A percentile compares a stretch with the other conserved stretches of the same genome.
phyloP scores from a whole-genome alignment of 2,113 vertebrate species.

The Perognathus longimembris region DNA sequence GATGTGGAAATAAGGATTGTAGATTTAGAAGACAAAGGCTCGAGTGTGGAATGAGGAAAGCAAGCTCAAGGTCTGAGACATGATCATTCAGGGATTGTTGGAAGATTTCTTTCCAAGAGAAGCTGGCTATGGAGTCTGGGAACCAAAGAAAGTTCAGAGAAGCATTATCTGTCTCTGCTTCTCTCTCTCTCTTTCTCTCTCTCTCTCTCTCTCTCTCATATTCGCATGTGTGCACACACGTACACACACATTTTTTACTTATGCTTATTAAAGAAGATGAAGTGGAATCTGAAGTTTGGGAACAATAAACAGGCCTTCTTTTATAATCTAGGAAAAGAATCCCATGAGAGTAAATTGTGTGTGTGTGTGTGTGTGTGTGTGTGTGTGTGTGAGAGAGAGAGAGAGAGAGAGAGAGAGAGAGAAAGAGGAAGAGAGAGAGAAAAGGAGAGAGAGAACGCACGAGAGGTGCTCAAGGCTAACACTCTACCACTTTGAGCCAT shows the following conservation, averaged over 20 bases:
- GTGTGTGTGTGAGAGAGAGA: too few relatives aligned
- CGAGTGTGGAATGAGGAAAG: background rate
- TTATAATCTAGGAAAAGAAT: background rate
- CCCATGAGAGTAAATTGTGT: background rate
- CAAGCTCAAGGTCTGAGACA: background rate
- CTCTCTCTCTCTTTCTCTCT: background rate
- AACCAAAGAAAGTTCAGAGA: background rate
- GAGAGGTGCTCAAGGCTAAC: too few relatives aligned
- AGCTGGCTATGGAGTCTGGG: background rate
- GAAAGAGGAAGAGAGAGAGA: too few relatives aligned
- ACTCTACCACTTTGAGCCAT: too few relatives aligned
- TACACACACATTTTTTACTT: too few relatives aligned
- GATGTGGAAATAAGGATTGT: background rate
- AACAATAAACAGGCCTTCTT: conserved; percentile 4
- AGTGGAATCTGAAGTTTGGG: background rate
- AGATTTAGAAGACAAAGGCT: background rate
- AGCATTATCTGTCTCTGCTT: too few relatives aligned
- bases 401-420: too few relatives aligned
- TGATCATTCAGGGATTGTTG: too few relatives aligned
- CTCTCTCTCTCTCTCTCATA: background rate
- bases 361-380: too few relatives aligned
- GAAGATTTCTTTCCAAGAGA: background rate
- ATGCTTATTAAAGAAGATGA: background rate
- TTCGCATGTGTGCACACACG: background rate
- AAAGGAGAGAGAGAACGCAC: too few relatives aligned